These are phyloP conservation scores for Siphamia tubifer DNA, from an alignment of 2,113 vertebrate species.

Conservation along the genomic window DNA sequence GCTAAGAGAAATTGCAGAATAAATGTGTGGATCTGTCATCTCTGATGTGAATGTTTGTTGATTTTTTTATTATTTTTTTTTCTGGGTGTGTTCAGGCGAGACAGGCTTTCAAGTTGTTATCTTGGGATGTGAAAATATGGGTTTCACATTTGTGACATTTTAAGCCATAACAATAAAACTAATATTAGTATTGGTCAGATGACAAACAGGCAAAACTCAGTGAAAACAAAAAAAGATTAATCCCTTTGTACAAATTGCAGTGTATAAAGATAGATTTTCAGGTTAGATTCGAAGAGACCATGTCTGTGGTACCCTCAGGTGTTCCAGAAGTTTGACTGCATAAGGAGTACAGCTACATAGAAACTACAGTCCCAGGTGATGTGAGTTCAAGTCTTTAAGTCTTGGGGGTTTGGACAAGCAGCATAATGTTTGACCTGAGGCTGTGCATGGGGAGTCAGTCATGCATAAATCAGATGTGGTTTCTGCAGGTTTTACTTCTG, in stretches of 20 bases:
- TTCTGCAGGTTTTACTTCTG: too few relatives aligned
- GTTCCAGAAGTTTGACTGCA: constrained; percentile 14
- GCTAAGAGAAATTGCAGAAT: too few relatives aligned
- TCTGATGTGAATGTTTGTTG: too few relatives aligned
- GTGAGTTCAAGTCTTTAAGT: background rate
- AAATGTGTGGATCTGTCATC: too few relatives aligned
- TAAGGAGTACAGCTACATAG: constrained; percentile 3
- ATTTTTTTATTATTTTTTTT: too few relatives aligned
- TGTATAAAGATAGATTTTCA: background rate
- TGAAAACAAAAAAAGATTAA: background rate
- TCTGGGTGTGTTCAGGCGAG: too few relatives aligned
- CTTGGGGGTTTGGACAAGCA: background rate
- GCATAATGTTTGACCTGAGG: constrained; percentile 25
- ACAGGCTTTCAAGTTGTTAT: too few relatives aligned
- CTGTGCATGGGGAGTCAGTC: background rate
- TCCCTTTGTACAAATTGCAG: background rate
- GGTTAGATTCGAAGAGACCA: background rate
- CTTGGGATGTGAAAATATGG: too few relatives aligned
- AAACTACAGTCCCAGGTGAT: background rate
- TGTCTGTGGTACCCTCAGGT: constrained; percentile 8
- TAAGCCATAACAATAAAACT: too few relatives aligned
- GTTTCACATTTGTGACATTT: too few relatives aligned
- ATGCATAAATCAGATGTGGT: too few relatives aligned
- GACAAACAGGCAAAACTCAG: background rate
- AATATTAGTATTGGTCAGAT: too few relatives aligned